Evolutionary conservation across 2,888 invertebrate genomes (phyloP).

Genomic region (Phalera bucephala): DNA sequence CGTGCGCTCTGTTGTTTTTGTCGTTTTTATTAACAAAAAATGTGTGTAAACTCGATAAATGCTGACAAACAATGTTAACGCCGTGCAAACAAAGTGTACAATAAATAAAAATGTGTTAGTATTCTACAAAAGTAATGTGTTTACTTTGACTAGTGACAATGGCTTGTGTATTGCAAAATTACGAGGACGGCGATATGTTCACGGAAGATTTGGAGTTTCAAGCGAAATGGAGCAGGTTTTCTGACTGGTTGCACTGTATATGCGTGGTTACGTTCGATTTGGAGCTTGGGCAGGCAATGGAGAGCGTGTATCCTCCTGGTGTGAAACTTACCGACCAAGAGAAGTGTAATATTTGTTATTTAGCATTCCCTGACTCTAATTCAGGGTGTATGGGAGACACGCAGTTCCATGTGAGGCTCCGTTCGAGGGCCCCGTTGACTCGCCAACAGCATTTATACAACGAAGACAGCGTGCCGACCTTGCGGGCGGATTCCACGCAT

Average conservation of each 20-base stretch:
- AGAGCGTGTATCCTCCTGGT: constrained; percentile 93
- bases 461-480: constrained; percentile 87
- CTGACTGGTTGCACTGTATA: constrained; percentile 98
- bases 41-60: constrained; percentile 31
- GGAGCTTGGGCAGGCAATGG: constrained; percentile 99
- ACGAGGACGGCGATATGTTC: constrained; percentile 56
- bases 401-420: constrained; percentile 96
- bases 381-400: constrained; percentile 99
- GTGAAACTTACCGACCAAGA: constrained; percentile 92
- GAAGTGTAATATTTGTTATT: constrained; percentile 96
- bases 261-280: constrained; percentile 99
- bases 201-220: constrained; percentile 65
- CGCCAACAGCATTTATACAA: constrained; percentile 87
- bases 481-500: constrained; percentile 93
- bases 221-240: constrained; percentile 88
- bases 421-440: constrained; percentile 81
- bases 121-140: constrained; percentile 39
- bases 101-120: constrained; percentile 27
- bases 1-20: constrained; percentile 59
- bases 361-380: constrained; percentile 99
- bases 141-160: constrained; percentile 47
- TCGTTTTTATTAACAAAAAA: constrained; percentile 49
- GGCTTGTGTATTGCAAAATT: constrained; percentile 68
- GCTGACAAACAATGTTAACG: constrained; percentile 46
- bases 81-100: constrained; percentile 33